These are phyloP conservation scores for Coturnix japonica DNA, from an alignment of 2,113 vertebrate genomes.

Conservation along the genomic window DNA sequence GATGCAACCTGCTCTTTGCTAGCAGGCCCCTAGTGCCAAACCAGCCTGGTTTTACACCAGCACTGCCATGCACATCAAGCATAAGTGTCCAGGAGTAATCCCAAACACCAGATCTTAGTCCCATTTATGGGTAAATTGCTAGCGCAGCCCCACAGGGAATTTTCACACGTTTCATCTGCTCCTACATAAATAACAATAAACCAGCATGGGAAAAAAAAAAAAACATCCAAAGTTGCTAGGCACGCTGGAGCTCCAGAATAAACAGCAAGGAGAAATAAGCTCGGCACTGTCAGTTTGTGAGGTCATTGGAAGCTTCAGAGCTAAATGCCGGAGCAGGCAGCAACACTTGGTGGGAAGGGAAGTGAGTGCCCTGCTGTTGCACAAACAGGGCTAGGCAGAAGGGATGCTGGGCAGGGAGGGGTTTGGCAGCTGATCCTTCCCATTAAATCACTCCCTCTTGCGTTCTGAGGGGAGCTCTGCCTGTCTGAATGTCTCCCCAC, in stretches of 20 bases:
- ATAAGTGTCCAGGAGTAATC: background rate
- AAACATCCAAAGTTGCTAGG: background rate
- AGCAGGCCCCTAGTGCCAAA: background rate
- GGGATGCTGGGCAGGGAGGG: background rate
- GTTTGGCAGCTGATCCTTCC: background rate
- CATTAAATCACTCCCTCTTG: background rate
- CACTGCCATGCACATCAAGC: background rate
- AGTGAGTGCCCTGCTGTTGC: background rate
- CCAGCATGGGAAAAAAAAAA: background rate
- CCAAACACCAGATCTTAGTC: background rate
- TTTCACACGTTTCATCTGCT: background rate
- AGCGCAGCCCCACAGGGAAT: background rate
- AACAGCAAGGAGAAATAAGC: conserved; percentile 23
- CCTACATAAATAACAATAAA: conserved; percentile 12
- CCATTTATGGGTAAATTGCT: background rate
- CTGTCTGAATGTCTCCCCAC: background rate
- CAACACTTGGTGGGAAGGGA: background rate
- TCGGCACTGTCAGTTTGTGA: background rate
- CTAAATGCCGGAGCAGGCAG: background rate
- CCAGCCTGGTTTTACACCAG: background rate
- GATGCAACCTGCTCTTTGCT: background rate
- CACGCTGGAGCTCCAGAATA: background rate
- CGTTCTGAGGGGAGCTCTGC: background rate
- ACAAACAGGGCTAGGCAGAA: background rate
- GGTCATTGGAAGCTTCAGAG: background rate